Evolutionary conservation across 2,797 vertebrate genomes (phyloP), one percentile per base, ranked within the genome.

Genomic region (Chaenodraco wilsoni): DNA sequence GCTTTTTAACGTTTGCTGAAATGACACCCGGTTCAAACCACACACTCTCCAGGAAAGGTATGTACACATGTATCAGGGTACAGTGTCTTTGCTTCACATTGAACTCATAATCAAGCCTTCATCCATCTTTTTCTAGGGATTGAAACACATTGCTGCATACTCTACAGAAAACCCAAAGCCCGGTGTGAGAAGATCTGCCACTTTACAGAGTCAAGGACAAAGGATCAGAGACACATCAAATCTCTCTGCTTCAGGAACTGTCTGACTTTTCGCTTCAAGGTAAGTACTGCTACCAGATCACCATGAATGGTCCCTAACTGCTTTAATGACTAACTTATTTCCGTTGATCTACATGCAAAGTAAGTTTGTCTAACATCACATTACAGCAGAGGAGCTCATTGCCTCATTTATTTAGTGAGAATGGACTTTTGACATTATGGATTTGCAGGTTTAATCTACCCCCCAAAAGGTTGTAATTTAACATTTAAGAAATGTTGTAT

Each of bases 1-100:
- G 59, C 61, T 73, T 86, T 89, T 90, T 45, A 86, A 76, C 79
- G 73, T 81, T 84, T 75, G 81, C 80, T 87, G 90, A 85, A 69
- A 95, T 94, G 93, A 92, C 87, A 87, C 84, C 75, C 60, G 87
- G 84, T 70, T 92, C 90, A 86, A 83, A 92, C 13, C 82, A 73
- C 31, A 33, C 71, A 23, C 71, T 81, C 63, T 78, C 86, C 60
- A 67, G 84, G 48, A 82, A 82, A 92, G 94, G 94, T 95, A 93
- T 5, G 93, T 90, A 57, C 65, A 37, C 37, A 41, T n/a, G 58
- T 13, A 9, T 68, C 23, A 40, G 17, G n/a, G 55, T 37, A 52
- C 49, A 37, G 15, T 10, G 15, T 16, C 0, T 21, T 3, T 44
- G 4, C 23, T 57, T 76, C 56, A 46, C 0, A 44, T 41, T 50